Conservation (phyloP, 2,888 invertebrate species). For the Eumacrocentrus americanus region DNA sequence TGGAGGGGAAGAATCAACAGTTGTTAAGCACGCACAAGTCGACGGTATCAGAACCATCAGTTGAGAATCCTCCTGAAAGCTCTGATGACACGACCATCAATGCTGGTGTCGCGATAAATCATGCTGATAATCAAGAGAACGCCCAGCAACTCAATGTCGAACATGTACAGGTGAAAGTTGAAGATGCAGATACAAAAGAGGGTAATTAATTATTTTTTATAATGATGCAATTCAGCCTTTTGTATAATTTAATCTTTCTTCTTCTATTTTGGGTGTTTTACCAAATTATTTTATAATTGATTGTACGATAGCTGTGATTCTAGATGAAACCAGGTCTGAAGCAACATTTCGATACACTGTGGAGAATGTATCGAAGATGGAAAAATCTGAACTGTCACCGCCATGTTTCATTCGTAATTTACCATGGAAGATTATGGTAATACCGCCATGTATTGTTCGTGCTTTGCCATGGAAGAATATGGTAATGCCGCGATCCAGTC, state of each 20-base stretch:
- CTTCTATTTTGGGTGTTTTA: not conserved
- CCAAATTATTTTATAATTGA: not conserved
- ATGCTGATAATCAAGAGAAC: constrained; percentile 64
- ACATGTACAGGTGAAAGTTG: constrained; percentile 68
- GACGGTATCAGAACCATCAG: constrained; percentile 50
- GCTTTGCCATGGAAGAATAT: too few species aligned
- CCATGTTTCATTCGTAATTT: constrained; percentile 93
- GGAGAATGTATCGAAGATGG: constrained; percentile 85
- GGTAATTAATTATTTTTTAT: constrained; percentile 64
- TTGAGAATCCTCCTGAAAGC: constrained; percentile 39
- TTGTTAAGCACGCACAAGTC: constrained; percentile 56
- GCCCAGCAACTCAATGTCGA: constrained; percentile 63
- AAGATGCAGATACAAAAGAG: constrained; percentile 86
- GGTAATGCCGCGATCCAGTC: constrained; percentile 88
- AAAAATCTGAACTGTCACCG: constrained; percentile 84
- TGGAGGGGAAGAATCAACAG: constrained; percentile 30
- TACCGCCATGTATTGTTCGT: too few species aligned
- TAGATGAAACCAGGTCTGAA: constrained; percentile 90
- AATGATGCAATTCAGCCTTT: too few species aligned
- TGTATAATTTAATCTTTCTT: constrained; percentile 41
- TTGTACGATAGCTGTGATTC: not conserved
- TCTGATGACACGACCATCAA: constrained; percentile 56
- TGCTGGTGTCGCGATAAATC: constrained; percentile 66
- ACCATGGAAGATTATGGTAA: constrained; percentile 99
- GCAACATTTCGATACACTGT: constrained; percentile 91